Evolutionary conservation across 2,797 vertebrate genomes (phyloP).

Genomic region (Hyperoplus immaculatus): DNA sequence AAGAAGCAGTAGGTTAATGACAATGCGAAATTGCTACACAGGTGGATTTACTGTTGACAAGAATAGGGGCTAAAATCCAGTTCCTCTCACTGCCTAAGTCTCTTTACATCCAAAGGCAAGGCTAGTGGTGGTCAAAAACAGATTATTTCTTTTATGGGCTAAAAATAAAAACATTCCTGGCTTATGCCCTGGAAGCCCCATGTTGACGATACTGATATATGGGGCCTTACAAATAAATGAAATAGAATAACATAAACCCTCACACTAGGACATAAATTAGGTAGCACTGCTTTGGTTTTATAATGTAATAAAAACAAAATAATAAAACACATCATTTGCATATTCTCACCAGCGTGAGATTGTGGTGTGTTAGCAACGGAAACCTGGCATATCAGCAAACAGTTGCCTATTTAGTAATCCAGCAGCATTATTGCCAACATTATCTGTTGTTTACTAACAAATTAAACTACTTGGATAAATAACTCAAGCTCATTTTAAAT

Average conservation of each 20-base stretch:
- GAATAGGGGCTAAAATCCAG: too few species aligned
- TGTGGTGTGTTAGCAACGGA: too few species aligned
- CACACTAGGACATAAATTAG: not conserved
- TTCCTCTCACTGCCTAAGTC: too few species aligned
- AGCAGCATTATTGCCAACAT: not conserved
- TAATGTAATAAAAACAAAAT: not conserved
- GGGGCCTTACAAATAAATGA: not conserved
- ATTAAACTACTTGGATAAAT: not conserved
- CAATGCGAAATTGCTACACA: too few species aligned
- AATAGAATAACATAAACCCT: not conserved
- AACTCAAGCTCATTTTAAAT: constrained; percentile 1
- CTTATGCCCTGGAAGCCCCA: too few species aligned
- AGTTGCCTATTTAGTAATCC: not conserved
- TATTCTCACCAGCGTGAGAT: not conserved
- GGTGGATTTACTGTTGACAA: too few species aligned
- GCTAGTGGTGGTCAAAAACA: too few species aligned
- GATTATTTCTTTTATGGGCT: too few species aligned
- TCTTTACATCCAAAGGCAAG: too few species aligned
- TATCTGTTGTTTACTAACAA: not conserved
- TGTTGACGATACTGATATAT: too few species aligned
- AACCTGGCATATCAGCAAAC: not conserved
- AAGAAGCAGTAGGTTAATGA: too few species aligned
- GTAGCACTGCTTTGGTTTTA: not conserved
- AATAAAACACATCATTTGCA: not conserved
- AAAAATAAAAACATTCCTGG: too few species aligned